phyloP scores from a whole-genome alignment of 2,797 vertebrate genomes.

The Chelon auratus region DNA sequence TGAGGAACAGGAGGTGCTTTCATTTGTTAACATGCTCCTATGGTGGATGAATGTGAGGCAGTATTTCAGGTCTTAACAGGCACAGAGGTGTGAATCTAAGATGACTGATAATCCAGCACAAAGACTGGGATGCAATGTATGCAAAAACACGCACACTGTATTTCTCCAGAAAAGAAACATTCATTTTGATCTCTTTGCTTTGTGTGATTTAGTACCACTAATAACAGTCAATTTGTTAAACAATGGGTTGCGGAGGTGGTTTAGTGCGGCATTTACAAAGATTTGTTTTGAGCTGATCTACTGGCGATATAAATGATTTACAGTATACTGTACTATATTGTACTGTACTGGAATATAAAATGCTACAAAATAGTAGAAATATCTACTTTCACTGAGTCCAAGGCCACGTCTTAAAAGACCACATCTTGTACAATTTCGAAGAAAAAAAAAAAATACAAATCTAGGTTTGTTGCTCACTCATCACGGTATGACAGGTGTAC shows the following conservation, averaged over 20 bases:
- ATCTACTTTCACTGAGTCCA: too few relatives aligned
- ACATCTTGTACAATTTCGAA: too few relatives aligned
- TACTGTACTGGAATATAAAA: too few relatives aligned
- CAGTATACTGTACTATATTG: too few relatives aligned
- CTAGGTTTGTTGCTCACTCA: too few relatives aligned
- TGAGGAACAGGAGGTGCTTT: slow-evolving; percentile 34
- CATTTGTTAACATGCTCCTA: slow-evolving; percentile 39
- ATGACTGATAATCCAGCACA: slow-evolving; percentile 36
- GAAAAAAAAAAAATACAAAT: too few relatives aligned
- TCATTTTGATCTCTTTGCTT: background rate
- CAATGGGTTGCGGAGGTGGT: too few relatives aligned
- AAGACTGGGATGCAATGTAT: slow-evolving; percentile 23
- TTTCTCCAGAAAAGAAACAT: background rate
- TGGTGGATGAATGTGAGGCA: slow-evolving; percentile 27
- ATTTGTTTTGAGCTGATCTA: background rate
- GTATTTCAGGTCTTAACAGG: slow-evolving; percentile 34
- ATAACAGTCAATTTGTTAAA: too few relatives aligned
- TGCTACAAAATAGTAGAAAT: too few relatives aligned
- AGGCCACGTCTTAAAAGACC: too few relatives aligned
- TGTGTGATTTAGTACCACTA: background rate
- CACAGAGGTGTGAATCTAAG: slow-evolving; percentile 19
- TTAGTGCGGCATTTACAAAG: background rate
- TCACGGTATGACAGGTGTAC: too few relatives aligned
- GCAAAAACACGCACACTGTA: slow-evolving; percentile 17
- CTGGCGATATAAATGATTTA: too few relatives aligned